Percentiles rank a stretch among this genome's conserved stretches.
phyloP scores from a whole-genome alignment of 2,888 invertebrate species.

The Apotomis capreana region DNA sequence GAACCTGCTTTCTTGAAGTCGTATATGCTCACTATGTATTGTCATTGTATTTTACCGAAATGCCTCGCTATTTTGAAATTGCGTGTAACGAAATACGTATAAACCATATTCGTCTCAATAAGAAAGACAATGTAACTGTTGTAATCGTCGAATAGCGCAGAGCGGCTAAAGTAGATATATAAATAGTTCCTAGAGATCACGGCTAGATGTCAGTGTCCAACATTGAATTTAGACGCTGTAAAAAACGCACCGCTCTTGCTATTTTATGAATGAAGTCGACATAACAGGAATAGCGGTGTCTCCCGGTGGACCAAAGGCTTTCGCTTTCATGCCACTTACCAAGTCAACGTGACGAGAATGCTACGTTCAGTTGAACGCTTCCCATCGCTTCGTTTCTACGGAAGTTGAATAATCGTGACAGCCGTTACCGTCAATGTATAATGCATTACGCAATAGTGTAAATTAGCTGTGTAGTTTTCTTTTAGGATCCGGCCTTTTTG shows the following conservation, averaged over 20 bases:
- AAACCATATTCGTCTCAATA: no score
- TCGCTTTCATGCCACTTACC: constrained; percentile 56
- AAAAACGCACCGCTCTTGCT: constrained; percentile 46
- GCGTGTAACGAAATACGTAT: no score
- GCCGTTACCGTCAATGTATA: constrained; percentile 19
- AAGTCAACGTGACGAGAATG: constrained; percentile 52
- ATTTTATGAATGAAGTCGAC: constrained; percentile 59
- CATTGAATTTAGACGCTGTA: background rate
- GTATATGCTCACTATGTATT: no score
- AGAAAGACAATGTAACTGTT: no score
- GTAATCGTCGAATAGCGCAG: no score
- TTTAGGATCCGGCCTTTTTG: constrained; percentile 7
- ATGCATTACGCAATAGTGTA: constrained; percentile 21
- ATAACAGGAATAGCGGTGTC: constrained; percentile 53
- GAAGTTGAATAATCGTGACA: constrained; percentile 11
- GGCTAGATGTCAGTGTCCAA: no score
- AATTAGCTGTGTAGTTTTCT: constrained; percentile 8
- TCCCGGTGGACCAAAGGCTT: constrained; percentile 59
- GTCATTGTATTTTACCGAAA: no score
- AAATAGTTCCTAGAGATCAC: no score
- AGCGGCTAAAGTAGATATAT: no score
- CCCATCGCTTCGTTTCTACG: constrained; percentile 46
- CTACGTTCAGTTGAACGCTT: constrained; percentile 41
- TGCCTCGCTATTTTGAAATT: no score
- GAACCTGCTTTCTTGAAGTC: no score